Evolutionary conservation across 2,797 vertebrate species (phyloP).

Genomic region (Pelobates cultripes): DNA sequence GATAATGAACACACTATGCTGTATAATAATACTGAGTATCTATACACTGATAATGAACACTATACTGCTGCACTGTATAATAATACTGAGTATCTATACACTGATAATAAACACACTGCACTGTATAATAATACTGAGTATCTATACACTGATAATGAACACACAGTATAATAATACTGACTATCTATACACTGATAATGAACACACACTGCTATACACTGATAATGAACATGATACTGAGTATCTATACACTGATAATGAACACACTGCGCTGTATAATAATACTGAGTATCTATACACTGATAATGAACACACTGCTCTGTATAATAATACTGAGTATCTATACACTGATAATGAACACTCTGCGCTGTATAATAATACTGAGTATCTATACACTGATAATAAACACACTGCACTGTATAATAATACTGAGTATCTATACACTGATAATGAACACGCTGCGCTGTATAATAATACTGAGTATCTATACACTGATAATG

Average conservation of each 20-base stretch:
- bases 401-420: background rate
- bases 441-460: background rate
- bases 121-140: background rate
- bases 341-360: slow-evolving; percentile 2
- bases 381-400: background rate
- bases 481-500: slow-evolving; percentile 1
- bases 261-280: background rate
- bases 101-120: background rate
- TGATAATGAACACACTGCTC: background rate
- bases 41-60: slow-evolving; percentile 1
- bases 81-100: background rate
- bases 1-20: background rate
- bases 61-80: background rate
- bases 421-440: background rate
- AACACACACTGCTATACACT: background rate
- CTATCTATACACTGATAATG: background rate
- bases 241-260: slow-evolving; percentile 1
- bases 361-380: background rate
- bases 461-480: background rate
- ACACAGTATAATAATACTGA: background rate
- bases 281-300: background rate
- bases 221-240: background rate
- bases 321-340: background rate
- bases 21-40: slow-evolving; percentile 1
- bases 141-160: slow-evolving; percentile 1